phyloP scores from a whole-genome alignment of 2,113 vertebrate genomes.

The Colossoma macropomum region DNA sequence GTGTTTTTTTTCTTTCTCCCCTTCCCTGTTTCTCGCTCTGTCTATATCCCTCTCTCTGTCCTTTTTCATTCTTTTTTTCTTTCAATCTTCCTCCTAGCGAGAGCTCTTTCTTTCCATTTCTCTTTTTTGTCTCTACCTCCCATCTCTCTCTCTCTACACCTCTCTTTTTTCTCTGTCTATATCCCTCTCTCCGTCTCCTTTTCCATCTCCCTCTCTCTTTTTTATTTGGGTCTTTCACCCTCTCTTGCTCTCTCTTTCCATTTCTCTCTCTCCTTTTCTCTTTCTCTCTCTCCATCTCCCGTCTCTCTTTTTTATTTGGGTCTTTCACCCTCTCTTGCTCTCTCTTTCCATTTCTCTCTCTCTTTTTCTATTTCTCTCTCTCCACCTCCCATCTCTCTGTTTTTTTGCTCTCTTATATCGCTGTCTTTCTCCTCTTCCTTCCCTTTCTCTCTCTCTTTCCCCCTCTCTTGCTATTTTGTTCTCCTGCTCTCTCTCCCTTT shows the following conservation, averaged over 20 bases:
- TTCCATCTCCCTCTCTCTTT: too few relatives aligned
- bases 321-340: too few relatives aligned
- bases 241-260: slow-evolving; percentile 36
- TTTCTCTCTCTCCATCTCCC: too few relatives aligned
- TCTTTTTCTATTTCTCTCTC: not conserved
- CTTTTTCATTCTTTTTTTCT: not conserved
- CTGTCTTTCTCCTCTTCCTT: slow-evolving; percentile 29
- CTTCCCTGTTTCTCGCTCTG: not conserved
- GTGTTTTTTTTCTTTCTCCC: not conserved
- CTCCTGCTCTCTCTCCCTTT: not conserved
- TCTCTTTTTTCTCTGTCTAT: too few relatives aligned
- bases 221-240: too few relatives aligned
- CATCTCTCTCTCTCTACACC: too few relatives aligned
- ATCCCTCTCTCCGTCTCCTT: slow-evolving; percentile 32
- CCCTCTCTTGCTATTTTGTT: not conserved
- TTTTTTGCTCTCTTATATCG: too few relatives aligned
- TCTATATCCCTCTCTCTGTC: not conserved
- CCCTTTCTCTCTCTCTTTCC: slow-evolving; percentile 21
- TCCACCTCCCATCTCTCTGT: slow-evolving; percentile 15
- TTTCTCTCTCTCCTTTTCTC: not conserved
- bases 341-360: not conserved
- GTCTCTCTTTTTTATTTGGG: too few relatives aligned
- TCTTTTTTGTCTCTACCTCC: not conserved
- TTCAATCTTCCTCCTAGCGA: not conserved
- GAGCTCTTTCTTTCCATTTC: not conserved